Conservation (phyloP, 2,113 vertebrate species). For the Pipa parva region DNA sequence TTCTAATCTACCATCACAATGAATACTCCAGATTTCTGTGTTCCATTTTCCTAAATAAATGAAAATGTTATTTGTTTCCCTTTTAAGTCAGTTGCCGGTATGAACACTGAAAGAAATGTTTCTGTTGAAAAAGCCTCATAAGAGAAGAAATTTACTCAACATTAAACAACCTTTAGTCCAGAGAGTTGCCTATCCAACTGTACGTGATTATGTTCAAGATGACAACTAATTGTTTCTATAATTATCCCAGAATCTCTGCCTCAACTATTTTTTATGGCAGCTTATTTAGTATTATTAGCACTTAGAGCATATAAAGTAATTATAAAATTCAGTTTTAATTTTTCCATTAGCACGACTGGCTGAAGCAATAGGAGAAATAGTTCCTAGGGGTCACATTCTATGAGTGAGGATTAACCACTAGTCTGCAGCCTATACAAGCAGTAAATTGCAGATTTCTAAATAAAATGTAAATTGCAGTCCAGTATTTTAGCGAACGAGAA, state of each 20-base stretch:
- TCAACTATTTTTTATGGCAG: slow-evolving; percentile 45
- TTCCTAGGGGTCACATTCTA: slow-evolving; percentile 19
- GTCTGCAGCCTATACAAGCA: too few species aligned
- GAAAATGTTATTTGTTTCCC: not conserved
- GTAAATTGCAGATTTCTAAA: too few species aligned
- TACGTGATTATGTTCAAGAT: slow-evolving; percentile 38
- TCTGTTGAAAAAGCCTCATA: not conserved
- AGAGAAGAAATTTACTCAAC: slow-evolving; percentile 22
- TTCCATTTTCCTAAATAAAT: not conserved
- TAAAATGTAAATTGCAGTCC: too few species aligned
- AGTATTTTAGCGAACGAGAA: too few species aligned
- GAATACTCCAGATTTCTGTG: not conserved
- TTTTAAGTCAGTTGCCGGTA: not conserved
- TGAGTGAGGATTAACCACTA: slow-evolving; percentile 23
- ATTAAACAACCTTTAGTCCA: slow-evolving; percentile 30
- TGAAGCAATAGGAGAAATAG: slow-evolving; percentile 14
- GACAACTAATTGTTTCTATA: slow-evolving; percentile 48
- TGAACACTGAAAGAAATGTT: not conserved
- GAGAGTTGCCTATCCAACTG: slow-evolving; percentile 42
- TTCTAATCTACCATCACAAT: too few species aligned
- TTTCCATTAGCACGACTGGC: slow-evolving; percentile 34
- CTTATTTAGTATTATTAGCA: slow-evolving; percentile 41
- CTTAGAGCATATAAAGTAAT: slow-evolving; percentile 38
- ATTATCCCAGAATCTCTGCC: slow-evolving; percentile 39
- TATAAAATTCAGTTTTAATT: slow-evolving; percentile 22